Evolutionary conservation across 2,113 vertebrate genomes (phyloP).

Genomic region (Etheostoma spectabile): DNA sequence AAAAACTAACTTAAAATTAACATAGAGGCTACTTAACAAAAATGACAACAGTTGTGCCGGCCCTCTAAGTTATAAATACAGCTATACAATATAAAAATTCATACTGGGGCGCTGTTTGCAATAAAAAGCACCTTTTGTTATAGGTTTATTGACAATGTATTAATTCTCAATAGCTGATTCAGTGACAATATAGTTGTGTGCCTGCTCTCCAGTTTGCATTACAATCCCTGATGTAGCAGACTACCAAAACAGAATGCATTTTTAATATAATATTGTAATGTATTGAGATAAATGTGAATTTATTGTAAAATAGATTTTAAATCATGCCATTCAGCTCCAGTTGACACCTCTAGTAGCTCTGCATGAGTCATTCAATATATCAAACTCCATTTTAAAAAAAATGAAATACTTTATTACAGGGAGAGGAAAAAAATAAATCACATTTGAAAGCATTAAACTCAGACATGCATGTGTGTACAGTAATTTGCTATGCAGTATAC

Average conservation of each 20-base stretch:
- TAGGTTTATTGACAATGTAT: background rate
- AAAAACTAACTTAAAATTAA: no score
- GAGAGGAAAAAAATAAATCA: slow-evolving; percentile 13
- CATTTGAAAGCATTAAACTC: slow-evolving; percentile 51
- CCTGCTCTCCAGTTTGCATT: background rate
- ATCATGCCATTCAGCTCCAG: background rate
- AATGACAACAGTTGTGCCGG: no score
- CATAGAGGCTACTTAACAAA: no score
- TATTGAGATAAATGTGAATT: background rate
- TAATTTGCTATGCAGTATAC: slow-evolving; percentile 55
- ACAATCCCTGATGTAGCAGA: background rate
- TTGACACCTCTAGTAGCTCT: background rate
- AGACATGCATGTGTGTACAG: slow-evolving; percentile 70
- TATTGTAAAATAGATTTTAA: background rate
- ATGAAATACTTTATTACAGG: slow-evolving; percentile 64
- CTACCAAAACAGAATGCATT: background rate
- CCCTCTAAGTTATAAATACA: background rate
- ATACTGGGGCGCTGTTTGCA: background rate
- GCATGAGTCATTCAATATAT: background rate
- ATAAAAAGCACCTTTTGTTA: background rate
- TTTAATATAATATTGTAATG: background rate
- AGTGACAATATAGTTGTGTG: background rate
- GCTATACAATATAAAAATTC: background rate
- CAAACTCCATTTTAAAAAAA: slow-evolving; percentile 24
- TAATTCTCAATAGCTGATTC: background rate